Evolutionary conservation across 92 coral and sea anemone genomes (phyloP).

Genomic region (Epizoanthus fatuus): DNA sequence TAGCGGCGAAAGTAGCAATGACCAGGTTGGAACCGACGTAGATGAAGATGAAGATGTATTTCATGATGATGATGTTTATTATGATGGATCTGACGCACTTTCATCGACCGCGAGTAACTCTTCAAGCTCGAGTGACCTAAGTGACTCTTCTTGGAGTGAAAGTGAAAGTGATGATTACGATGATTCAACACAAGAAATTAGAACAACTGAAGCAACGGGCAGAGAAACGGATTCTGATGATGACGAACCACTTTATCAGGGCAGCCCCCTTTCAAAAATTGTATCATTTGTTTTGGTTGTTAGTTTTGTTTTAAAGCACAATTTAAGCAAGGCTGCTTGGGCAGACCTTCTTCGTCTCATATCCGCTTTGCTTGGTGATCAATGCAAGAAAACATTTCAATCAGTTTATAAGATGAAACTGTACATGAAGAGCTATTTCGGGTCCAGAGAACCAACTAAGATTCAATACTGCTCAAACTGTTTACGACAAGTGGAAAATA

Average conservation of each 20-base stretch:
- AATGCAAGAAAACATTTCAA: slow-evolving; percentile 36
- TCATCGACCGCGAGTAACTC: neutral
- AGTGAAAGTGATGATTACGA: too few species aligned
- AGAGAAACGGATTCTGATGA: neutral
- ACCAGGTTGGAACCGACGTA: neutral
- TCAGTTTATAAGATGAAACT: slow-evolving; percentile 58
- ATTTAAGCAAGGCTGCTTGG: slow-evolving; percentile 62
- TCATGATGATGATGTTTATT: neutral
- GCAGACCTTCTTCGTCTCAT: slow-evolving; percentile 60
- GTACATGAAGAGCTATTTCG: slow-evolving; percentile 39
- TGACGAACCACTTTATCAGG: slow-evolving; percentile 58
- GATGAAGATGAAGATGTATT: slow-evolving; percentile 10
- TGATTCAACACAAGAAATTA: too few species aligned
- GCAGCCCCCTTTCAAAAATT: slow-evolving; percentile 58
- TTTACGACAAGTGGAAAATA: slow-evolving; percentile 19
- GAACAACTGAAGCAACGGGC: too few species aligned
- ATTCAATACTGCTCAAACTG: slow-evolving; percentile 49
- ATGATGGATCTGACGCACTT: slow-evolving; percentile 22
- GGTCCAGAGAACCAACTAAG: slow-evolving; percentile 47
- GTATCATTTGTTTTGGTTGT: slow-evolving; percentile 48
- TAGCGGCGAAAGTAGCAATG: too few species aligned
- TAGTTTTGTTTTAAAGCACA: slow-evolving; percentile 55
- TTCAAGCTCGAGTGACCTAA: too few species aligned
- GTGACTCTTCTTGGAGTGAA: too few species aligned
- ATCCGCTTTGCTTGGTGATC: slow-evolving; percentile 49